A percentile compares a stretch with the other conserved stretches of the same genome.
These are phyloP conservation scores for Sclerurus mexicanus DNA, from an alignment of 2,113 vertebrate genomes.

Conservation along the genomic window DNA sequence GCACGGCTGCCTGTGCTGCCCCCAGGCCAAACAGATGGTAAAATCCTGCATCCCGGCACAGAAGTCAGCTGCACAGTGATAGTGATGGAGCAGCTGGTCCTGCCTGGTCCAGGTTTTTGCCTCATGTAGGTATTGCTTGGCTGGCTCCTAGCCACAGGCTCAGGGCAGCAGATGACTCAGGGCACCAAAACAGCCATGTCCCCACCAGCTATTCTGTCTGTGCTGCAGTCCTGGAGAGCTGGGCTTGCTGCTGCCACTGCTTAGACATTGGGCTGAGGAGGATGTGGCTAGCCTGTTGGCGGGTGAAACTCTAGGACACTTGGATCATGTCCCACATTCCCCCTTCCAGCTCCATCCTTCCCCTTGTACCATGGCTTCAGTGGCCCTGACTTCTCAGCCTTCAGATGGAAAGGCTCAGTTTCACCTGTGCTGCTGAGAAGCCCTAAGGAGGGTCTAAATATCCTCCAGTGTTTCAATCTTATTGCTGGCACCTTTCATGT, in stretches of 20 bases:
- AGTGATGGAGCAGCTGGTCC: neutral
- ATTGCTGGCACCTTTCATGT: neutral
- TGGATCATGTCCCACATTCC: neutral
- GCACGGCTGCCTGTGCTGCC: neutral
- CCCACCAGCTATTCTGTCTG: neutral
- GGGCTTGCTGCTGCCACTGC: neutral
- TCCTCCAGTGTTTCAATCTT: neutral
- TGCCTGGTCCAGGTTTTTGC: neutral
- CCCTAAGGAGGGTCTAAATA: neutral
- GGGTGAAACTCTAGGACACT: neutral
- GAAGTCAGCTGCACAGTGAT: neutral
- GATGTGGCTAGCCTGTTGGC: neutral
- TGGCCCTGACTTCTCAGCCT: neutral
- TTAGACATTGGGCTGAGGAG: neutral
- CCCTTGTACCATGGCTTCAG: neutral
- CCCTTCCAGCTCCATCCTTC: neutral
- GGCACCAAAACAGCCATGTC: neutral
- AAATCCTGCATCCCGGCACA: fast-evolving
- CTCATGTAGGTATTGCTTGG: neutral
- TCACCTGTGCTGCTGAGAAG: neutral
- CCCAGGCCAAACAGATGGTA: neutral
- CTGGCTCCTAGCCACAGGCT: neutral
- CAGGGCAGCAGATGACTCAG: neutral
- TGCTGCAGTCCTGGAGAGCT: neutral
- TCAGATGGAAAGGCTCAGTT: neutral